Evolutionary conservation across 2,888 invertebrate genomes (phyloP).

Genomic region (Lasioglossum lativentre): DNA sequence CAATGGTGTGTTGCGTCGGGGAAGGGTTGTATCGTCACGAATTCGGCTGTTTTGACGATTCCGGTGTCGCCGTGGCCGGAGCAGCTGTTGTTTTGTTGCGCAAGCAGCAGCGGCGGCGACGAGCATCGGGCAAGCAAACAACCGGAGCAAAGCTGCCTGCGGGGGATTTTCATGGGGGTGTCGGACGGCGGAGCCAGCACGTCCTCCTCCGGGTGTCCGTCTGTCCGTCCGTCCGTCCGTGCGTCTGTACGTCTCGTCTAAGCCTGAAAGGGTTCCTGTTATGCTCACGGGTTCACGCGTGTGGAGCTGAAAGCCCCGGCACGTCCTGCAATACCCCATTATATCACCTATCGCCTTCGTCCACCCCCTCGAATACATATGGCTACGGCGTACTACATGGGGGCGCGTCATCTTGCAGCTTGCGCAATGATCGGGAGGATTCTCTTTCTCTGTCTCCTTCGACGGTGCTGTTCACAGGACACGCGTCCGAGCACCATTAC

Average conservation of each 20-base stretch:
- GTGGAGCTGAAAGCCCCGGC: conserved; percentile 75
- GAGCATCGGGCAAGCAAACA: conserved; percentile 71
- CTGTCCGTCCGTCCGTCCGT: conserved; percentile 60
- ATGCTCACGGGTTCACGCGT: conserved; percentile 76
- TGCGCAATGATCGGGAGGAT: conserved; percentile 75
- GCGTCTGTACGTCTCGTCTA: conserved; percentile 62
- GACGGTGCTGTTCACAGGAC: conserved; percentile 13
- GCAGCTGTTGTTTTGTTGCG: conserved; percentile 84
- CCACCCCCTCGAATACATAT: conserved; percentile 80
- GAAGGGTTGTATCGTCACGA: conserved; percentile 59
- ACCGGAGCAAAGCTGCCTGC: conserved; percentile 55
- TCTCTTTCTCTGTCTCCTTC: conserved; percentile 33
- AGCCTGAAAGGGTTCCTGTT: conserved; percentile 79
- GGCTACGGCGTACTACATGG: conserved; percentile 63
- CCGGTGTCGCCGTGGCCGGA: conserved; percentile 45
- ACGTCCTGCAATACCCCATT: conserved; percentile 76
- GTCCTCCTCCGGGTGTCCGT: conserved; percentile 10
- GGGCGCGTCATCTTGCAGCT: conserved; percentile 79
- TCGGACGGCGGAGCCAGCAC: conserved; percentile 60
- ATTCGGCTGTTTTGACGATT: conserved; percentile 78
- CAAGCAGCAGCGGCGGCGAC: conserved; percentile 84
- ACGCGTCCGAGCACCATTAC: conserved; percentile 53
- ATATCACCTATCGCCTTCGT: conserved; percentile 77
- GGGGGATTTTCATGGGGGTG: conserved; percentile 78
- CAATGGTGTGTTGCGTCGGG: not conserved